A percentile compares a stretch with the other conserved stretches of the same genome.
phyloP scores from a whole-genome alignment of 2,888 invertebrate species.

The Drosophila merina region DNA sequence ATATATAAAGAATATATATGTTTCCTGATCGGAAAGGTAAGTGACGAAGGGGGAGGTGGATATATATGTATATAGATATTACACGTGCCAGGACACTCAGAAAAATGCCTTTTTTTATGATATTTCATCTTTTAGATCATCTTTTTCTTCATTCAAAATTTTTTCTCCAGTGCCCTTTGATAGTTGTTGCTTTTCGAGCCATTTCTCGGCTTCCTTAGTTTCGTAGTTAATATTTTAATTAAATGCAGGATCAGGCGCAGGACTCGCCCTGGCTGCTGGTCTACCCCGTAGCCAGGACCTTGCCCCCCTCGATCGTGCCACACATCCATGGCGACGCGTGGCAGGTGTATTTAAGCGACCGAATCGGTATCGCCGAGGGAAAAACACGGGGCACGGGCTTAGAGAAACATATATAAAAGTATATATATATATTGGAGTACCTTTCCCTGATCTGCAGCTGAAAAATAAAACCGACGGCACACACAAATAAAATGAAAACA shows the following conservation, averaged over 20 bases:
- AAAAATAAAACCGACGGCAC: slow-evolving; percentile 58
- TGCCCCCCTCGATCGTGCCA: slow-evolving; percentile 24
- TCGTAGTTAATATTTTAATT: slow-evolving; percentile 81
- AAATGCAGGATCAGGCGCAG: slow-evolving; percentile 61
- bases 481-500: slow-evolving; percentile 36
- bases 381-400: slow-evolving; percentile 60
- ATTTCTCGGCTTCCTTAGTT: slow-evolving; percentile 53
- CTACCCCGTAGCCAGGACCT: slow-evolving; percentile 2
- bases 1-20: neutral
- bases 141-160: too few species aligned
- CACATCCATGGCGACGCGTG: slow-evolving; percentile 76
- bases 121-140: too few species aligned
- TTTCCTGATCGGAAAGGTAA: neutral
- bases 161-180: slow-evolving; percentile 25
- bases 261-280: slow-evolving; percentile 3
- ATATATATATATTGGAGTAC: neutral
- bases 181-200: slow-evolving; percentile 11
- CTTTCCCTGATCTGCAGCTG: slow-evolving; percentile 57
- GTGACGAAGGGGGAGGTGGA: neutral
- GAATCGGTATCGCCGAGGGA: slow-evolving; percentile 55
- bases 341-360: slow-evolving; percentile 82
- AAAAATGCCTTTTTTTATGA: neutral
- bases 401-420: slow-evolving; percentile 51
- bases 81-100: slow-evolving; percentile 13
- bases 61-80: neutral